Evolutionary conservation across 2,797 vertebrate species (phyloP), one percentile per base, ranked within the genome.

Genomic region (Zenarchopterus dispar): DNA sequence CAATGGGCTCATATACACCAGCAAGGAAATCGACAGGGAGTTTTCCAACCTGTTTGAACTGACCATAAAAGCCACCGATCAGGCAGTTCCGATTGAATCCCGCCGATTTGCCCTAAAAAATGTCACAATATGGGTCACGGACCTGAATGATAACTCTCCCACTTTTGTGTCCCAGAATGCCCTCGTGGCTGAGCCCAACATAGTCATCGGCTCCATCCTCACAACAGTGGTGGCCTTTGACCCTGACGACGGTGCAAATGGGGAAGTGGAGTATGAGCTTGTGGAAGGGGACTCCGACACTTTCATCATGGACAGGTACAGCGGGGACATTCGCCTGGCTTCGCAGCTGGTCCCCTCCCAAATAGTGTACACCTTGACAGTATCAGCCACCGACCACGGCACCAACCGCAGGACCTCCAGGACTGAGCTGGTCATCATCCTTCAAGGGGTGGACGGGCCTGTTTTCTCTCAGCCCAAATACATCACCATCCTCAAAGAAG

Each of bases 251-350:
- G 98, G 97, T 0, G 91, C 93, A 0, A 99, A 99, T 0, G 98
- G 97, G 0, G 97, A 99, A 65, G 96, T 99, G 75, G 97, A 99
- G 76, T 99, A 97, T 3, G 97, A 98, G 82, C 94, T 99, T 0
- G 60, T 98, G 56, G 95, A 94, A 8, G 98, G 97, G 0, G 96
- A 99, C 74, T 94, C 94, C 0, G 95, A 96, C 74, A 97, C 95
- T 2, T 99, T 99, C 78, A 94, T 96, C 4, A 95, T 99, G 94
- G 98, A 99, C 91, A 92, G 97, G 19, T 98, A 97, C 62, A 99
- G 96, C 0, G 98, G 98, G 1, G 97, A 98, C 60, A 84, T 99
- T 45, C 94, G 97, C 6, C 91, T 99, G 15, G 95, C 97, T 0
- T 95, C 97, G 0, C 94, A 95, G 1, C 88, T 99, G 67, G 83